Conservation (phyloP, 2,888 invertebrate species). For the Plebejus argus region DNA sequence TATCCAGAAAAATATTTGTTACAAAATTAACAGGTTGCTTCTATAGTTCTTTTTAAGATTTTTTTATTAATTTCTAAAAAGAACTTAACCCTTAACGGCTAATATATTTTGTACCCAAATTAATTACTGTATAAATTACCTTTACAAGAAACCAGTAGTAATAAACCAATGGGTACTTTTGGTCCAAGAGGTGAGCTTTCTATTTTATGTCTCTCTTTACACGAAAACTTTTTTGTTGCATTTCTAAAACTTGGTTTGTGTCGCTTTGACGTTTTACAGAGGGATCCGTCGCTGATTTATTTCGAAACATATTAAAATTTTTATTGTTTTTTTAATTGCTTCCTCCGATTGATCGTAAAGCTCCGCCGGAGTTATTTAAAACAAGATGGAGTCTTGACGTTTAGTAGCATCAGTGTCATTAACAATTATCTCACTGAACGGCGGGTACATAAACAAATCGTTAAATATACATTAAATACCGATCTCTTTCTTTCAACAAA, state of each 20-base stretch:
- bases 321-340: slow-evolving; percentile 65
- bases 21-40: neutral
- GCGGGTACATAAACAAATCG: slow-evolving; percentile 63
- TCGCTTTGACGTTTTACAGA: slow-evolving; percentile 48
- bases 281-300: slow-evolving; percentile 47
- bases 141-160: neutral
- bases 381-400: slow-evolving; percentile 44
- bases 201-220: neutral
- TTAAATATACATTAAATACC: slow-evolving; percentile 50
- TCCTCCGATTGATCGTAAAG: slow-evolving; percentile 57
- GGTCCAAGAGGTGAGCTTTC: neutral
- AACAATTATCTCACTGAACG: slow-evolving; percentile 45
- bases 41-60: no score
- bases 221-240: slow-evolving; percentile 10
- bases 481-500: slow-evolving; percentile 29
- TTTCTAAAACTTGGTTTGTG: slow-evolving; percentile 41
- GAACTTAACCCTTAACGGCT: no score
- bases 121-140: neutral
- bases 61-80: no score
- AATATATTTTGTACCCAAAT: no score
- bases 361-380: slow-evolving; percentile 44
- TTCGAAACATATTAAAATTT: slow-evolving; percentile 53
- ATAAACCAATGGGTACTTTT: neutral
- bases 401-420: slow-evolving; percentile 44
- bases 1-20: neutral